Conservation (phyloP, 1,140 invertebrate genomes). For the Macrocentrus cingulum region DNA sequence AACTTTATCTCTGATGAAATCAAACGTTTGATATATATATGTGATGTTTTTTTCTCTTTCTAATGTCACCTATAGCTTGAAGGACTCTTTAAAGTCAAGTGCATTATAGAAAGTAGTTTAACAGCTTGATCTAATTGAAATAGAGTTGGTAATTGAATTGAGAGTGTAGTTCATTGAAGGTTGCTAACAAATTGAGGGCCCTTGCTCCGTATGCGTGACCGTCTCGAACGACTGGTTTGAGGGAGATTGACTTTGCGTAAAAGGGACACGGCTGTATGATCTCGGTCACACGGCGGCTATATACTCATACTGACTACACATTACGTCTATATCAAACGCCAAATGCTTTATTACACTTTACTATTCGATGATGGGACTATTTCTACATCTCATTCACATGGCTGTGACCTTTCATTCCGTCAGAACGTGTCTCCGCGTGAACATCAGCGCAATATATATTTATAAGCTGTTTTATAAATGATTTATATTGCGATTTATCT, state of each 20-base stretch:
- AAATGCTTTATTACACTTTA: too few species aligned
- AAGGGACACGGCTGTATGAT: slow-evolving; percentile 41
- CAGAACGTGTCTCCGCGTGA: neutral
- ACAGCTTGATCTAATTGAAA: neutral
- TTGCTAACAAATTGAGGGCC: neutral
- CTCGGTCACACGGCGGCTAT: slow-evolving; percentile 29
- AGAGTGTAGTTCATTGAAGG: slow-evolving; percentile 2
- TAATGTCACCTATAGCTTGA: too few species aligned
- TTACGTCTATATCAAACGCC: too few species aligned
- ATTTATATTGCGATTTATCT: too few species aligned
- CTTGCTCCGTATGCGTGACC: slow-evolving; percentile 27
- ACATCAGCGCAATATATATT: neutral
- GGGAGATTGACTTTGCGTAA: slow-evolving; percentile 33
- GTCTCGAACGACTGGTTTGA: slow-evolving; percentile 27
- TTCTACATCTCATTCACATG: too few species aligned
- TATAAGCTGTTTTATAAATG: too few species aligned
- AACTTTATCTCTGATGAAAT: neutral
- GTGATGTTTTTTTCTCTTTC: neutral
- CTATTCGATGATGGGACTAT: too few species aligned
- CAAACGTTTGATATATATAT: neutral
- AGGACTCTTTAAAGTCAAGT: too few species aligned
- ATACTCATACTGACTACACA: too few species aligned
- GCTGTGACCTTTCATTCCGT: slow-evolving; percentile 2
- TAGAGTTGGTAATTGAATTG: neutral
- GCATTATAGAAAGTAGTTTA: too few species aligned